Evolutionary conservation across 1,140 invertebrate species (phyloP).

Genomic region (Marisa cornuarietis): DNA sequence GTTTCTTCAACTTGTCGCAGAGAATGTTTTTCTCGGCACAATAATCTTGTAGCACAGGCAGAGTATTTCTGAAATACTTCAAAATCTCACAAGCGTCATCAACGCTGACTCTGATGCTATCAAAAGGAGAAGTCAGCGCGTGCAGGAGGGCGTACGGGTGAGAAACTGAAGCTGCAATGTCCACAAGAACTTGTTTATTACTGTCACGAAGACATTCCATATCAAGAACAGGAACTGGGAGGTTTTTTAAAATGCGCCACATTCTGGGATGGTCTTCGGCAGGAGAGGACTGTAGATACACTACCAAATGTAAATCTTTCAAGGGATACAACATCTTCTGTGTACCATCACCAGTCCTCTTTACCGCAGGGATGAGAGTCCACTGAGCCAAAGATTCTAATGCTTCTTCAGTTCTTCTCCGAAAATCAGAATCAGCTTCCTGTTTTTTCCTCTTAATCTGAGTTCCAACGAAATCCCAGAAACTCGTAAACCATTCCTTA

Average conservation of each 20-base stretch:
- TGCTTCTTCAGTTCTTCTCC: constrained; percentile 4
- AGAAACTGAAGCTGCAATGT: constrained; percentile 2
- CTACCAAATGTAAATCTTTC: constrained; percentile 1
- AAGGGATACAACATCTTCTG: background rate
- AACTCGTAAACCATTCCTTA: no score
- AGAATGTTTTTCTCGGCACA: background rate
- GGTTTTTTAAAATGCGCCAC: background rate
- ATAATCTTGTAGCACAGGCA: background rate
- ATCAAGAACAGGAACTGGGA: background rate
- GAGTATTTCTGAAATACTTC: constrained; percentile 7
- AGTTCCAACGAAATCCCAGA: background rate
- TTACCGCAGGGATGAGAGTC: background rate
- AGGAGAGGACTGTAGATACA: background rate
- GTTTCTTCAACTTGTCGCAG: background rate
- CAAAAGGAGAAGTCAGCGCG: background rate
- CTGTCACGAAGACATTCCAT: background rate
- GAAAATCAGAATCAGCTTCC: constrained; percentile 32
- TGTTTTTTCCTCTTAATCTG: background rate
- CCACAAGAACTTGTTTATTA: background rate
- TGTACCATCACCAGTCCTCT: background rate
- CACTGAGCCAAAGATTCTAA: background rate
- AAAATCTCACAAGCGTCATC: background rate
- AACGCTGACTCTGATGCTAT: background rate
- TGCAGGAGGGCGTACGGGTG: constrained; percentile 3
- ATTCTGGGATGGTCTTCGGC: background rate